Conservation (phyloP, 1,140 invertebrate genomes). For the Alviniconcha marisindica region DNA sequence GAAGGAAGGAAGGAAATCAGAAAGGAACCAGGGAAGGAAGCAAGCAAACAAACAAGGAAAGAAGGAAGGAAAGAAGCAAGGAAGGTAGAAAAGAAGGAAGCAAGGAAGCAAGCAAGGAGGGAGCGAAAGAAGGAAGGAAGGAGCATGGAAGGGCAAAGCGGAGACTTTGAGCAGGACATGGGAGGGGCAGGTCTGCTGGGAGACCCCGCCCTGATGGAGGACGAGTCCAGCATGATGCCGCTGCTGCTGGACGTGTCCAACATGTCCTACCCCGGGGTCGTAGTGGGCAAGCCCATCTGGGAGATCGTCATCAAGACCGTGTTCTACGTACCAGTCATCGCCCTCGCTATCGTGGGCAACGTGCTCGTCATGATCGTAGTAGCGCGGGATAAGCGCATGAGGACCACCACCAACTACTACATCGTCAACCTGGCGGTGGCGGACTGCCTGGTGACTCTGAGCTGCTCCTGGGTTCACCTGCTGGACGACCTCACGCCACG, state of each 20-base stretch:
- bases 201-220: not conserved
- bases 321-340: conserved; percentile 67
- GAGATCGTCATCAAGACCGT: conserved; percentile 69
- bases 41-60: not conserved
- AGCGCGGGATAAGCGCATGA: conserved; percentile 62
- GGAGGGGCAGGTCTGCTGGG: not conserved
- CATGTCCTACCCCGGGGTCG: conserved; percentile 48
- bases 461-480: conserved; percentile 78
- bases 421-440: conserved; percentile 72
- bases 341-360: conserved; percentile 64
- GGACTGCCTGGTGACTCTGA: conserved; percentile 75
- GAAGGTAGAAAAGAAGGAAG: not conserved
- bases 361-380: conserved; percentile 64
- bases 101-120: not conserved
- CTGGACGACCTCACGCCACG: conserved; percentile 67
- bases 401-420: conserved; percentile 72
- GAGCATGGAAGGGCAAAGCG: not conserved
- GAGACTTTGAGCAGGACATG: not conserved
- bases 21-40: not conserved
- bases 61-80: not conserved
- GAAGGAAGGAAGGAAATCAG: not conserved
- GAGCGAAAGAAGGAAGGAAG: not conserved
- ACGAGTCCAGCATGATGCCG: not conserved
- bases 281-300: conserved; percentile 54
- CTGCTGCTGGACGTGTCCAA: conserved; percentile 31